Evolutionary conservation across 30 jellyfish, hydroid and myxozoan genomes (phyloP).

Genomic region (Pelagia noctiluca): DNA sequence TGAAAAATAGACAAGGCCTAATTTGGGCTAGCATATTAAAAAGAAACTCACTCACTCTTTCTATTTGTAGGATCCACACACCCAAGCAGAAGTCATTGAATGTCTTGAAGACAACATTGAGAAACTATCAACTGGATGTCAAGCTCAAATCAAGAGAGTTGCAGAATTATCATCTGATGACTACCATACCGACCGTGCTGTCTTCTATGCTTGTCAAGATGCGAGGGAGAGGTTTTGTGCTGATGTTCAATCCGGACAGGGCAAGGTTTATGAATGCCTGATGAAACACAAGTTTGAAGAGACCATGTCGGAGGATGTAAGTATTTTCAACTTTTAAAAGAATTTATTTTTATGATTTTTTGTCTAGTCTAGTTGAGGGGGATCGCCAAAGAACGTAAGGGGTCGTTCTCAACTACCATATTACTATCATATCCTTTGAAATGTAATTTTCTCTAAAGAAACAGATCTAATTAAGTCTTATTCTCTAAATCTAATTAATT

Average conservation of each 20-base stretch:
- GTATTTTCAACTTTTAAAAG: slow-evolving; percentile 1
- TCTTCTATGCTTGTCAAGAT: slow-evolving; percentile 95
- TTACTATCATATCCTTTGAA: too few species aligned
- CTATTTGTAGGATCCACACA: slow-evolving; percentile 72
- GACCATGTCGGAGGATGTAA: slow-evolving; percentile 85
- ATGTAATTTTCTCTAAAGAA: background rate
- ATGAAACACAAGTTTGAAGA: slow-evolving; percentile 76
- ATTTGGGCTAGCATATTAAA: too few species aligned
- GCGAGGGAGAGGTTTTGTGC: slow-evolving; percentile 86
- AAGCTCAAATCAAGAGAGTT: slow-evolving; percentile 59
- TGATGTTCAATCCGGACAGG: slow-evolving; percentile 88
- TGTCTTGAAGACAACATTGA: slow-evolving; percentile 87
- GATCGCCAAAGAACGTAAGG: too few species aligned
- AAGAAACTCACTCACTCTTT: too few species aligned
- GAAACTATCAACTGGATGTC: slow-evolving; percentile 69
- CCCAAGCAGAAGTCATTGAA: slow-evolving; percentile 92
- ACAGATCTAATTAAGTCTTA: background rate
- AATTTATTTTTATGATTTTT: too few species aligned
- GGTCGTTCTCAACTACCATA: too few species aligned
- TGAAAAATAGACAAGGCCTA: too few species aligned
- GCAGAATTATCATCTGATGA: slow-evolving; percentile 97
- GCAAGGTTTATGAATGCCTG: slow-evolving; percentile 87
- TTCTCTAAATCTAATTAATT: background rate
- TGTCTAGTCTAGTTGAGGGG: too few species aligned
- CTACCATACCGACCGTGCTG: slow-evolving; percentile 94